These are phyloP conservation scores for Pseudanteris insignis DNA, from an alignment of 2,888 invertebrate species.

Conservation along the genomic window DNA sequence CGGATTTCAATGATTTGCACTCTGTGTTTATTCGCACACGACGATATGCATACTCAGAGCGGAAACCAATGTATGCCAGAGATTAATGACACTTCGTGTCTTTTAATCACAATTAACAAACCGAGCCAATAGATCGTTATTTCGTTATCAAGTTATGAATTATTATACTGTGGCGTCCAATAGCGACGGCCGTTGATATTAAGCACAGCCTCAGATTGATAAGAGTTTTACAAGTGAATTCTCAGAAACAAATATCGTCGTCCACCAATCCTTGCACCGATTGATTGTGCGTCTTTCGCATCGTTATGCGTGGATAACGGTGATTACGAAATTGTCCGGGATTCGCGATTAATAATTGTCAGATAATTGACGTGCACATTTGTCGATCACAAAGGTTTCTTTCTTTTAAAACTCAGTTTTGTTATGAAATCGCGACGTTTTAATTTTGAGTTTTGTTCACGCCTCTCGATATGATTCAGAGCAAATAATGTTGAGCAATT, in stretches of 20 bases:
- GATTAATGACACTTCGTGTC: slow-evolving; percentile 10
- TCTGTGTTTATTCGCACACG: no score
- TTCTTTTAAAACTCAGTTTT: neutral
- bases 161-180: slow-evolving; percentile 17
- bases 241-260: slow-evolving; percentile 27
- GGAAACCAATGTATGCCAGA: slow-evolving; percentile 19
- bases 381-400: no score
- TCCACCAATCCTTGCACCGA: slow-evolving; percentile 17
- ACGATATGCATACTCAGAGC: slow-evolving; percentile 7
- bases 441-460: neutral
- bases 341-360: slow-evolving; percentile 18
- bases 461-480: slow-evolving; percentile 1
- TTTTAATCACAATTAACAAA: slow-evolving; percentile 22
- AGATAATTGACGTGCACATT: no score
- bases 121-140: slow-evolving; percentile 23
- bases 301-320: slow-evolving; percentile 12
- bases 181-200: slow-evolving; percentile 11
- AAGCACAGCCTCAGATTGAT: slow-evolving; percentile 22
- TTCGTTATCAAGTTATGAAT: slow-evolving; percentile 39
- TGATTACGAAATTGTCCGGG: slow-evolving; percentile 26
- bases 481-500: slow-evolving; percentile 4
- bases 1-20: no score
- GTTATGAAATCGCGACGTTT: slow-evolving; percentile 12
- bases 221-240: slow-evolving; percentile 21
- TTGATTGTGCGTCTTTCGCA: slow-evolving; percentile 10